Evolutionary conservation across 2,888 invertebrate species (phyloP).

Genomic region (Formica aserva): DNA sequence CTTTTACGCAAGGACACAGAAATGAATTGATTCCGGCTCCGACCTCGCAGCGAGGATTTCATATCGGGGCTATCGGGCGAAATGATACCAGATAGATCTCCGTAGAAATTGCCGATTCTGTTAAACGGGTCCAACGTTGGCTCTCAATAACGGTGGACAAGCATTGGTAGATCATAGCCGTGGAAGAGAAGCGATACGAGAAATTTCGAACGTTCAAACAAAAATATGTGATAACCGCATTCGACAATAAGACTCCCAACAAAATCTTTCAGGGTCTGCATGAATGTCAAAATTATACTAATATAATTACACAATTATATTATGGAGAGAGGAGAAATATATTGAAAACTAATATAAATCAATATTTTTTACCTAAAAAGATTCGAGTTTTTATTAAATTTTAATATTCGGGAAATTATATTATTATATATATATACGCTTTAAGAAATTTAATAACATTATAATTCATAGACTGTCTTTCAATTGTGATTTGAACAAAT

Average conservation of each 20-base stretch:
- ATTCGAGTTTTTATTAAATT: no score
- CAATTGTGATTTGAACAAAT: not conserved
- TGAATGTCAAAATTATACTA: not conserved
- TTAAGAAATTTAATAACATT: not conserved
- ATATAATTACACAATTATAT: no score
- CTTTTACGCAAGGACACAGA: conserved; percentile 30
- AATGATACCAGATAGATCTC: not conserved
- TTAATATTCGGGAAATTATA: no score
- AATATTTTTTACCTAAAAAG: not conserved
- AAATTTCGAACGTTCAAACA: not conserved
- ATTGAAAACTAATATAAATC: not conserved
- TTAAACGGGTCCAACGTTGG: not conserved
- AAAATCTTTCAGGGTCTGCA: not conserved
- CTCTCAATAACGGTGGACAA: not conserved
- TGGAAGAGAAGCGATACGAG: not conserved
- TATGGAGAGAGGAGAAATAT: not conserved
- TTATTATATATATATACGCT: not conserved
- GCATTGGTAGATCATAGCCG: not conserved
- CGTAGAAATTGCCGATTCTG: not conserved
- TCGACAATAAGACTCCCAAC: not conserved
- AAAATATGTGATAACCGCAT: not conserved
- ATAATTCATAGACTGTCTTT: not conserved
- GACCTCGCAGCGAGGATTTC: conserved; percentile 7
- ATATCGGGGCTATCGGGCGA: not conserved
- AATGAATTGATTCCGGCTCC: conserved; percentile 13